Percentiles rank a stretch among this genome's conserved stretches.
phyloP scores from a whole-genome alignment of 2,113 vertebrate species.

The Tragulus kanchil region DNA sequence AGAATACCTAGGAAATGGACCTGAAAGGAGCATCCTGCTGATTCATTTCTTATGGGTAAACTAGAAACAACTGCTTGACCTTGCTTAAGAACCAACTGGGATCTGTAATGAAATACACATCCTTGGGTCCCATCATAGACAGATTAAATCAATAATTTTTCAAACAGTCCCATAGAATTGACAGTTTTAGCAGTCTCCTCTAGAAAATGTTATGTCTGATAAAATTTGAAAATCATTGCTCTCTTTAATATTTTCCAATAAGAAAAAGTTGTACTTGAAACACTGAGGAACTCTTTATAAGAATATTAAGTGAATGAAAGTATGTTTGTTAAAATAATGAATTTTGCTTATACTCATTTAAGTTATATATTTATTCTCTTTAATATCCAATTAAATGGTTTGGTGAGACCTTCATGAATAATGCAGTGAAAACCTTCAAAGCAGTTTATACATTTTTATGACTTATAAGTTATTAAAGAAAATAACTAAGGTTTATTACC shows the following conservation, averaged over 20 bases:
- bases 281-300: neutral
- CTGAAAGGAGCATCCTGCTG: neutral
- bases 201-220: neutral
- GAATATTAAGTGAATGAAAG: neutral
- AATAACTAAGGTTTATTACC: neutral
- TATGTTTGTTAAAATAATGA: slow-evolving; percentile 4
- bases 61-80: neutral
- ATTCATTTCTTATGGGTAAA: neutral
- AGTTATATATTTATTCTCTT: neutral
- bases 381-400: neutral
- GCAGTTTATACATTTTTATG: neutral
- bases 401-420: neutral
- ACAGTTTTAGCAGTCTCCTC: neutral
- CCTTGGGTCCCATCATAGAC: neutral
- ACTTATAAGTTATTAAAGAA: neutral
- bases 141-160: neutral
- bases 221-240: neutral
- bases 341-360: neutral
- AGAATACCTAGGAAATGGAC: neutral
- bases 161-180: neutral
- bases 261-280: neutral
- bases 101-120: neutral
- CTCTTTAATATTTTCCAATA: neutral
- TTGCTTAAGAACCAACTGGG: neutral
- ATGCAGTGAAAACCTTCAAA: neutral